Evolutionary conservation across 2,113 vertebrate genomes (phyloP), one percentile per base, ranked within the genome.

Genomic region (Periophthalmus modestus): DNA sequence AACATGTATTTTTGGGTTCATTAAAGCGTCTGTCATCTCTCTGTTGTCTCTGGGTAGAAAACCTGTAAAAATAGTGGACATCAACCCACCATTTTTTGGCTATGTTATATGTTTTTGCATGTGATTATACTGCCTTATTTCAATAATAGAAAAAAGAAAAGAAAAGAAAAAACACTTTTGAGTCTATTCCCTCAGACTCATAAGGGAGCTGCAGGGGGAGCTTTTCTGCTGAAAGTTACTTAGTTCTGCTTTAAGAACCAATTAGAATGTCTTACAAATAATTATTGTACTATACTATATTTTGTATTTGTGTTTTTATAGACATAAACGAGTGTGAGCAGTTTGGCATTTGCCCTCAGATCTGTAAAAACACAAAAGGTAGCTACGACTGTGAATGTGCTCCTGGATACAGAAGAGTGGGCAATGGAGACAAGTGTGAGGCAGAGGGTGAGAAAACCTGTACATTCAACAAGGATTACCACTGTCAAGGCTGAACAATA

Each of bases 241-340:
- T 43, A 43, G 39, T 9, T 43, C 39, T 43, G 39, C 39, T 43
- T 43, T 43, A 12, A 21, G 54, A 57, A 21, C 5, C n/a, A 57
- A 23, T 57, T 10, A 59, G 14, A 24, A 14, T 23, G 3, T 11
- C 3, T 57, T 18, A 59, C 6, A 16, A 34, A 62, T 2, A 59
- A 3, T 24, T 15, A 14, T 5, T 34, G 16, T 62, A 43, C 6
- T 62, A 4, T 18, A 10, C 39, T 36, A 21, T 21, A 13, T 43
- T 67, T 14, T 43, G 2, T 9, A 7, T 10, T 15, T 67, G 39
- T 43, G 7, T 24, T 21, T 48, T 50, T 70, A 24, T 21, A 98
- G 97, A 98, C 83, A 89, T 98, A 75, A 90, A 98, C 0, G 97
- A 98, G 77, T 98, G 97, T 81, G 94, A 95, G 66, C 82, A 94